phyloP scores from a whole-genome alignment of 2,113 vertebrate species.

The Irena cyanogastra region DNA sequence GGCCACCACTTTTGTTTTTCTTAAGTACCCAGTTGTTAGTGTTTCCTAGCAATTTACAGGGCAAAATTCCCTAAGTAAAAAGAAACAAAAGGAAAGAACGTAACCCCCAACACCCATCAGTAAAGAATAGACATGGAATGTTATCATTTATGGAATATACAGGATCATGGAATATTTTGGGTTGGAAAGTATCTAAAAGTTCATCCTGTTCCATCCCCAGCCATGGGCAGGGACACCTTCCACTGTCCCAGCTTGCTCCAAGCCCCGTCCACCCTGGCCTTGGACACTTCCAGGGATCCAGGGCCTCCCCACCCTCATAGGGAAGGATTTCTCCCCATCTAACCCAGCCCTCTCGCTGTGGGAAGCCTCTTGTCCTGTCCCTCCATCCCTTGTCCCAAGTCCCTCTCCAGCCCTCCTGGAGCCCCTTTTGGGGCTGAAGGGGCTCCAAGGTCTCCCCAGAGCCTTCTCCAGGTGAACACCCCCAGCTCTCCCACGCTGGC shows the following conservation, averaged over 20 bases:
- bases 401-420: neutral
- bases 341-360: neutral
- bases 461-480: neutral
- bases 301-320: neutral
- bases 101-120: neutral
- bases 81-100: neutral
- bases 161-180: neutral
- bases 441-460: neutral
- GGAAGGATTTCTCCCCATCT: neutral
- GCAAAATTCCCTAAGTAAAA: neutral
- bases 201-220: neutral
- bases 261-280: fast-evolving
- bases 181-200: neutral
- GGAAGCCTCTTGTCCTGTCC: neutral
- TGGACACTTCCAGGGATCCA: neutral
- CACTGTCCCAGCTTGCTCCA: fast-evolving
- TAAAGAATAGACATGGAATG: neutral
- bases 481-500: neutral
- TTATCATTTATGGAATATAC: neutral
- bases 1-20: neutral
- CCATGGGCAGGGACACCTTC: neutral
- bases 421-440: neutral
- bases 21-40: neutral
- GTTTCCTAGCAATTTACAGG: neutral
- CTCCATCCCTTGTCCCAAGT: neutral